These are phyloP conservation scores for Ceraclea dissimilis DNA, from an alignment of 2,888 invertebrate genomes.

Conservation along the genomic window DNA sequence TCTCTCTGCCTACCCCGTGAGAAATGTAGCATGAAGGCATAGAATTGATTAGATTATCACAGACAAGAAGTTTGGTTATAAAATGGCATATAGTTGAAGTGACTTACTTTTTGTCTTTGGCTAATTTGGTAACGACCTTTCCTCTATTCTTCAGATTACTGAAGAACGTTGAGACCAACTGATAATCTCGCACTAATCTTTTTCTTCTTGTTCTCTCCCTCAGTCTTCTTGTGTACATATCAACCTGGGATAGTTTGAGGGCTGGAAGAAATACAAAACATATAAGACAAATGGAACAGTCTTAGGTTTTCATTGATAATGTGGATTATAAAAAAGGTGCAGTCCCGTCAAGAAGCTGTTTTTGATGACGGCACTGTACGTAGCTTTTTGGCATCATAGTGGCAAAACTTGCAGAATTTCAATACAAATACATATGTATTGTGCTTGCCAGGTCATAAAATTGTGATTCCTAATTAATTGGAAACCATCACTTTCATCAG, in stretches of 20 bases:
- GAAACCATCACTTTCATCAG: too few species aligned
- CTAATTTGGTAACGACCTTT: slow-evolving; percentile 53
- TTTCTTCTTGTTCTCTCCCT: slow-evolving; percentile 83
- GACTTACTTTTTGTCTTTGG: slow-evolving; percentile 71
- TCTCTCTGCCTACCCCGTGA: too few species aligned
- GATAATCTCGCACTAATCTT: slow-evolving; percentile 83
- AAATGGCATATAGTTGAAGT: too few species aligned
- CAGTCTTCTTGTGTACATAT: slow-evolving; percentile 79
- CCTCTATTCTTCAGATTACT: slow-evolving; percentile 54
- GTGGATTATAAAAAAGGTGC: background rate
- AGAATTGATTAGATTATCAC: too few species aligned
- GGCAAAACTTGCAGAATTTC: too few species aligned
- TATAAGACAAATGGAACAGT: background rate
- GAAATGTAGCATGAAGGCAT: too few species aligned
- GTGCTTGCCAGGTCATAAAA: too few species aligned
- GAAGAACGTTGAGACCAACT: slow-evolving; percentile 81
- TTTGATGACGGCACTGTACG: too few species aligned
- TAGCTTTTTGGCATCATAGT: too few species aligned
- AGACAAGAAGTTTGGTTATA: background rate
- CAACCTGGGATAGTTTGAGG: slow-evolving; percentile 84
- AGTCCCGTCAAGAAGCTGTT: too few species aligned
- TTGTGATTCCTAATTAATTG: too few species aligned
- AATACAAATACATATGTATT: too few species aligned
- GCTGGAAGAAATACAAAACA: slow-evolving; percentile 41
- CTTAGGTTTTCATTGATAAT: background rate